Base-by-base conservation (phyloP, 2,797 vertebrate genomes). In the Xenopus petersii region DNA sequence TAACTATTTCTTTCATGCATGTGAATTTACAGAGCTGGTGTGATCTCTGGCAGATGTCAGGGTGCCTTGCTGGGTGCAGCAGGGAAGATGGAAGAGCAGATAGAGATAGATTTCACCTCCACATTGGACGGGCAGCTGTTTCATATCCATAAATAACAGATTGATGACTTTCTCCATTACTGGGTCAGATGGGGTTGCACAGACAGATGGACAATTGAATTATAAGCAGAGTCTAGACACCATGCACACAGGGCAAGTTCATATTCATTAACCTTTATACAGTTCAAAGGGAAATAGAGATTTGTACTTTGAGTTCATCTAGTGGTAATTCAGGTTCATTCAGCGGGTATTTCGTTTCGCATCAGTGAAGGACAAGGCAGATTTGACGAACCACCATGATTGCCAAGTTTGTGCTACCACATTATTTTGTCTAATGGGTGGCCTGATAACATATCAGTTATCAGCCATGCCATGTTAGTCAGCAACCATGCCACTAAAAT, bases 191-290 rank as follows among this genome's bases (percentile, higher is more conserved):
- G 10, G 13, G 30, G 61, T 12, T 16, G 15, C 61, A 16, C 10
- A 36, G 61, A 63, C 61, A 63, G 61, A 63, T 63, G 61, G 61
- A 36, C 26, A 51, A 5, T 51, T 12, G 49, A 51, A 51, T 51
- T 12, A 12, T 4, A 51, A 0, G 15, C 61, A 13, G 30, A 36
- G 61, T 63, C 30, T 33, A 63, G 61, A 63, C 30, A 36, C 7
- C 61, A 26, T 12, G 15, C 8, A 4, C 5, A 13, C 8, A 11
- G 30, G 61, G 21, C 12, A 13, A 58, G 12, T 5, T 36, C 24
- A 67, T 48, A 55, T 48, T 55, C 54, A 54, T 55, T 67, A 67
- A 67, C 66, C 66, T 67, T 36, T 10, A 24, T 48, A 36, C 13
- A 7, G 16, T 54, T 9, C 11, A 54, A 48, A 5, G 16, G 48